Evolutionary conservation across 23 tunicate genomes (phyloP), one percentile per base, ranked within the genome.

Genomic region (Trididemnum clinides): DNA sequence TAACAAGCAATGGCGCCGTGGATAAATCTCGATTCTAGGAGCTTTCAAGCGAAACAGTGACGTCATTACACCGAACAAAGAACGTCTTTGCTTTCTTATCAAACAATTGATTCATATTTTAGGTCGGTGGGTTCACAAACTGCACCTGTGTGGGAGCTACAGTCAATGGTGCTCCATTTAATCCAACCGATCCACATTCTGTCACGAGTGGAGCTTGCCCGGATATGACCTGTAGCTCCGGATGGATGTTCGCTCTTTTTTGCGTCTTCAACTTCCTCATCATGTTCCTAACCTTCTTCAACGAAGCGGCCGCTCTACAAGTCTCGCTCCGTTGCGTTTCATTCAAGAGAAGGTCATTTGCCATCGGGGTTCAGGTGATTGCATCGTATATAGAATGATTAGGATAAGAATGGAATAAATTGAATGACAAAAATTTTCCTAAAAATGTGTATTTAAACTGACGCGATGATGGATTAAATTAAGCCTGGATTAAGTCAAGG

Each of bases 341-440:
- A 0, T 92, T 92, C 66, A 84, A 84, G 22, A 87, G 90, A 57
- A 88, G 97, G 63, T 83, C 89, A 5, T 92, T 92, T 64, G 97
- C 86, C 1, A 88, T 88, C 34, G 97, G 97, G 23, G 28, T 92
- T 28, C 97, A 92, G 88, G 97, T 92, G 27, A 18, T n/a, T n/a
- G n/a, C n/a, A n/a, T n/a, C n/a, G n/a, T n/a, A n/a, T n/a, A n/a
- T n/a, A n/a, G n/a, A n/a, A n/a, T n/a, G n/a, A n/a, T n/a, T n/a
- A n/a, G n/a, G n/a, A n/a, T n/a, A n/a, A n/a, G n/a, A n/a, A n/a
- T n/a, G n/a, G n/a, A n/a, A n/a, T n/a, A n/a, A n/a, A n/a, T n/a
- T n/a, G n/a, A n/a, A n/a, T n/a, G n/a, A n/a, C n/a, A n/a, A n/a
- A n/a, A n/a, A n/a, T n/a, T n/a, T n/a, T n/a, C n/a, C n/a, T n/a